Evolutionary conservation across 2,113 vertebrate species (phyloP).

Genomic region (Gobiocypris rarus): DNA sequence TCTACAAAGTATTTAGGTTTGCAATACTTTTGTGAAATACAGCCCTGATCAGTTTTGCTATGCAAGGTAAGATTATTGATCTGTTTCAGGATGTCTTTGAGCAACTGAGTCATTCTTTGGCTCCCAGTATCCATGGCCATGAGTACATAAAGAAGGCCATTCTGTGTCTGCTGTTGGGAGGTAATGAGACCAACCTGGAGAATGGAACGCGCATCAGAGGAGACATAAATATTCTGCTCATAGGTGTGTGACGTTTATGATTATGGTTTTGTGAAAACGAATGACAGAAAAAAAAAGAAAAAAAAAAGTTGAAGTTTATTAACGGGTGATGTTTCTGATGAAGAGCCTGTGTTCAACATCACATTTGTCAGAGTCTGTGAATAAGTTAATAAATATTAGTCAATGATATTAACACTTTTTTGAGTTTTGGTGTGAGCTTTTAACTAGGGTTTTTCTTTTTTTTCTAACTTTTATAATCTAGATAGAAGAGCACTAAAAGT

Average conservation of each 20-base stretch:
- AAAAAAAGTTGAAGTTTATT: no score
- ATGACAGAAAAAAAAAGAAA: no score
- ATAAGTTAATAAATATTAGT: no score
- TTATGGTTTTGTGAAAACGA: no score
- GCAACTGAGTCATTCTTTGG: constrained; percentile 81
- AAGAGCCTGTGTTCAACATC: no score
- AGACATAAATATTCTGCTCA: constrained; percentile 85
- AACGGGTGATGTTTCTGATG: no score
- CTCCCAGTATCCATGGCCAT: constrained; percentile 78
- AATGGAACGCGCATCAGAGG: constrained; percentile 79
- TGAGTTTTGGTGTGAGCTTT: no score
- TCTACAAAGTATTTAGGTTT: not conserved
- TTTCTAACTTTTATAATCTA: no score
- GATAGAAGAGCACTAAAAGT: no score
- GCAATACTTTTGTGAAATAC: not conserved
- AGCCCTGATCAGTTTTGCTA: not conserved
- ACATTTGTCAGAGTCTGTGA: no score
- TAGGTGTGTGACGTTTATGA: constrained; percentile 63
- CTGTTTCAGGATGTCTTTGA: constrained; percentile 79
- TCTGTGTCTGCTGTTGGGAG: constrained; percentile 75
- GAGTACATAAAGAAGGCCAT: constrained; percentile 85
- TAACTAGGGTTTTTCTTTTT: no score
- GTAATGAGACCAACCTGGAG: constrained; percentile 82
- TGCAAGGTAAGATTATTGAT: not conserved
- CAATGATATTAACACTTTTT: no score